phyloP scores from a whole-genome alignment of 2,113 vertebrate genomes.

The Protobothrops flavoviridis region DNA sequence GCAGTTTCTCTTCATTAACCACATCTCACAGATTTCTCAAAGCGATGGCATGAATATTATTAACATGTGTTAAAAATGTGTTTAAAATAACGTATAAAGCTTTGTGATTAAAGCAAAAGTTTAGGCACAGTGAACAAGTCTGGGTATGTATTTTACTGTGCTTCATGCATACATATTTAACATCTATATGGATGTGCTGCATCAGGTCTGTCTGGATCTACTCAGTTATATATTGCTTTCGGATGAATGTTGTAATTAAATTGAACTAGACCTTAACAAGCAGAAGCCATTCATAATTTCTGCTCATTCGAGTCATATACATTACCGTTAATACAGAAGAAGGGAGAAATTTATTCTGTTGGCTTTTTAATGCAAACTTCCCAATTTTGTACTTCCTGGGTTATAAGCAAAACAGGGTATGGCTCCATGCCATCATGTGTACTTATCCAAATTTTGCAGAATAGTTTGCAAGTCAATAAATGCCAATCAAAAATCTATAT shows the following conservation, averaged over 20 bases:
- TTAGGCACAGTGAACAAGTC: slow-evolving; percentile 57
- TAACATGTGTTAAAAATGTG: slow-evolving; percentile 74
- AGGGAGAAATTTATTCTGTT: neutral
- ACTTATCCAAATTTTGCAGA: neutral
- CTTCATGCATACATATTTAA: slow-evolving; percentile 26
- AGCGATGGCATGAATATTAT: slow-evolving; percentile 70
- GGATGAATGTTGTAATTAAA: slow-evolving; percentile 72
- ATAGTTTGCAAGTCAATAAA: neutral
- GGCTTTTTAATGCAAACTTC: neutral
- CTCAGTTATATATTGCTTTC: slow-evolving; percentile 44
- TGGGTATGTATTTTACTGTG: slow-evolving; percentile 50
- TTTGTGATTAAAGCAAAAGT: slow-evolving; percentile 65
- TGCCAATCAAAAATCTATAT: neutral
- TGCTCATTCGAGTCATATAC: slow-evolving; percentile 45
- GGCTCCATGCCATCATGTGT: neutral
- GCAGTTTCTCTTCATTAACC: slow-evolving; percentile 77
- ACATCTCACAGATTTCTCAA: slow-evolving; percentile 72
- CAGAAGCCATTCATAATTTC: slow-evolving; percentile 65
- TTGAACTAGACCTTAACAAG: slow-evolving; percentile 71
- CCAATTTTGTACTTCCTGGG: neutral
- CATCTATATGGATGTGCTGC: slow-evolving; percentile 39
- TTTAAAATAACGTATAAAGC: slow-evolving; percentile 69
- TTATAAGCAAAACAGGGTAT: neutral
- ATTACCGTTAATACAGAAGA: slow-evolving; percentile 30
- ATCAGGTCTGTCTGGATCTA: slow-evolving; percentile 18